Conservation (phyloP, 2,888 invertebrate species). For the Oscheius sp. region DNA sequence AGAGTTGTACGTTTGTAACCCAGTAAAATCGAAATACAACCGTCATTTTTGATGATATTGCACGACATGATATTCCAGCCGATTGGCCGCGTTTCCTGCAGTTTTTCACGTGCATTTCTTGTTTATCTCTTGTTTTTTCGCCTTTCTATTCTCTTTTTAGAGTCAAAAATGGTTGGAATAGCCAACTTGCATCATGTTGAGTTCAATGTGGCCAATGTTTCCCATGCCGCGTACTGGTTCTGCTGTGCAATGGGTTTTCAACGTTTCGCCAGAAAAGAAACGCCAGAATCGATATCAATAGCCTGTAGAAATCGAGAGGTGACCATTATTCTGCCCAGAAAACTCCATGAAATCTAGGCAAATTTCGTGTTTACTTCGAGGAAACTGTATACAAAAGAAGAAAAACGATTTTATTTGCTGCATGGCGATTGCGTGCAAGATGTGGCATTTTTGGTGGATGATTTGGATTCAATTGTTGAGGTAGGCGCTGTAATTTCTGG, state of each 20-base stretch:
- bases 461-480: slow-evolving; percentile 86
- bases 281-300: slow-evolving; percentile 47
- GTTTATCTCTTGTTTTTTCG: no score
- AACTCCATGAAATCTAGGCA: slow-evolving; percentile 79
- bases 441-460: slow-evolving; percentile 91
- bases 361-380: slow-evolving; percentile 90
- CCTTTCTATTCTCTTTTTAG: no score
- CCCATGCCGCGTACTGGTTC: slow-evolving; percentile 69
- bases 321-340: background rate
- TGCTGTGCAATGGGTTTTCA: slow-evolving; percentile 68
- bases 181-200: slow-evolving; percentile 60
- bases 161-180: slow-evolving; percentile 29
- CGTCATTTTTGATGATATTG: no score
- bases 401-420: slow-evolving; percentile 83
- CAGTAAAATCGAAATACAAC: no score
- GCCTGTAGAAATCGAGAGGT: slow-evolving; percentile 66
- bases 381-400: slow-evolving; percentile 78
- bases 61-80: no score
- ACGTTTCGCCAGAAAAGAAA: slow-evolving; percentile 57
- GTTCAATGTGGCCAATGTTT: slow-evolving; percentile 66
- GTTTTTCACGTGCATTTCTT: no score
- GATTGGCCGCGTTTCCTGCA: no score
- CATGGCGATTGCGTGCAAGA: slow-evolving; percentile 98
- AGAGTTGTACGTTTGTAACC: no score
- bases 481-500: slow-evolving; percentile 45